These are phyloP conservation scores for Trogon surrucura DNA, from an alignment of 2,113 vertebrate species.

Conservation along the genomic window DNA sequence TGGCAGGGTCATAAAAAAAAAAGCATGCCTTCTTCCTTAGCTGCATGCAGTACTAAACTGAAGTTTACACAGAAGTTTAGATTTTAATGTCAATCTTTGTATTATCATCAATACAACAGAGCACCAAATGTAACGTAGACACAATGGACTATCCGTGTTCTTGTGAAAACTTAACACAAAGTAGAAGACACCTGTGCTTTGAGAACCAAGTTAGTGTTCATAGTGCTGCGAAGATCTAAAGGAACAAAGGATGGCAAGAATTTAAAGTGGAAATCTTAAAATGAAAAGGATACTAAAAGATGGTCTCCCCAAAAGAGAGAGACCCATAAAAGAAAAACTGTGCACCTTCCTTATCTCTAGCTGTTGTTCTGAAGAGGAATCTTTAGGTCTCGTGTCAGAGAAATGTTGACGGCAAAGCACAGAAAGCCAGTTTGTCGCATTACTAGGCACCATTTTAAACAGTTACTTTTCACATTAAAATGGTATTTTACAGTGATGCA, in stretches of 20 bases:
- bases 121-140: background rate
- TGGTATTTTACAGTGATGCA: background rate
- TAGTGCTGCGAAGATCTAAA: background rate
- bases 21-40: background rate
- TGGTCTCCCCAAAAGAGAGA: background rate
- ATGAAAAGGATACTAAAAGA: background rate
- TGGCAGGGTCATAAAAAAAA: background rate
- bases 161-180: background rate
- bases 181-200: background rate
- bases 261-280: background rate
- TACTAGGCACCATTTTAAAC: background rate
- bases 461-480: conserved; percentile 31
- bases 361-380: background rate
- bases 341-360: background rate
- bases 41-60: background rate
- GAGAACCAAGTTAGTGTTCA: background rate
- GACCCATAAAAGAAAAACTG: background rate
- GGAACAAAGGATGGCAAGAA: background rate
- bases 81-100: background rate
- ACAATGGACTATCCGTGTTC: background rate
- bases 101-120: background rate
- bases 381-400: background rate
- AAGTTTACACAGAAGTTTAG: background rate
- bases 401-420: background rate
- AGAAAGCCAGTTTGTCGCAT: background rate